phyloP scores from a whole-genome alignment of 2,113 vertebrate genomes.

The Hydropotes inermis region DNA sequence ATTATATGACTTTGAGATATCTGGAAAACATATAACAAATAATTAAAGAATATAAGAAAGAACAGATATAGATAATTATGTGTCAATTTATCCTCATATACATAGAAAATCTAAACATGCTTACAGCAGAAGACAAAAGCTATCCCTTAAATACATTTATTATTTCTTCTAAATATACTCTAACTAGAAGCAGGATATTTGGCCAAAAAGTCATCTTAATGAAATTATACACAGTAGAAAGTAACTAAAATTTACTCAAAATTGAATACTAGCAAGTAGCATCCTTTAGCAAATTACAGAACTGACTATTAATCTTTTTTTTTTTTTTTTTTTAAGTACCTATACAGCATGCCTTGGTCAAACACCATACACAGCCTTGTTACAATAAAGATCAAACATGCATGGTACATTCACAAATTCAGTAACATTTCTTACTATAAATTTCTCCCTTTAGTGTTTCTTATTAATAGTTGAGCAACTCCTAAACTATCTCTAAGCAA shows the following conservation, averaged over 20 bases:
- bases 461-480: not conserved
- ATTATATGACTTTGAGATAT: not conserved
- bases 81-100: not conserved
- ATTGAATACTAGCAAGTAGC: not conserved
- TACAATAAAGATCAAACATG: not conserved
- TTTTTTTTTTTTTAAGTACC: not conserved
- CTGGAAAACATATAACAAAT: not conserved
- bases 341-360: not conserved
- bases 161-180: not conserved
- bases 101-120: not conserved
- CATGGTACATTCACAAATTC: not conserved
- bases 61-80: not conserved
- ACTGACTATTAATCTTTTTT: not conserved
- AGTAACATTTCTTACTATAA: not conserved
- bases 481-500: not conserved
- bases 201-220: not conserved
- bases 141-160: not conserved
- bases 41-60: not conserved
- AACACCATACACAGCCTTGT: not conserved
- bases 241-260: not conserved
- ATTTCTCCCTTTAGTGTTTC: not conserved
- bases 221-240: not conserved
- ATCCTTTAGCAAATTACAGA: not conserved
- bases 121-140: not conserved
- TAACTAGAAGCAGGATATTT: not conserved